These are phyloP conservation scores for Nannoperca australis DNA, from an alignment of 2,797 vertebrate species.

Conservation along the genomic window DNA sequence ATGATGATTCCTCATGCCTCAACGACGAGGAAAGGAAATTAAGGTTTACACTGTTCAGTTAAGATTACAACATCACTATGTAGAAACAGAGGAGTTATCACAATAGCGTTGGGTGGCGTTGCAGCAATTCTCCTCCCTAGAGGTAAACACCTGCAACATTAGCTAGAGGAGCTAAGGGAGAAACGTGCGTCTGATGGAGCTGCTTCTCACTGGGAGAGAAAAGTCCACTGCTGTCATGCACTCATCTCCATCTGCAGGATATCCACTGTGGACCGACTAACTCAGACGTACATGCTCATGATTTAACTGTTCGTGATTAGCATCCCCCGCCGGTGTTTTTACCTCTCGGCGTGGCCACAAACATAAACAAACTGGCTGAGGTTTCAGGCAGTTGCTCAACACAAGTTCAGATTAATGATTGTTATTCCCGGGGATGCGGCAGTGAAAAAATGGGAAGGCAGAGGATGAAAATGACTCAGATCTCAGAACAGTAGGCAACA, in stretches of 20 bases:
- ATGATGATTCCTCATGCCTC: constrained; percentile 22
- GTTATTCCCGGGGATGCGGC: constrained; percentile 42
- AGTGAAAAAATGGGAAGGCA: constrained; percentile 8
- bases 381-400: constrained; percentile 43
- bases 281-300: constrained; percentile 1
- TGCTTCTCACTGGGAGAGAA: constrained; percentile 14
- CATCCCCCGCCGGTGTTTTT: constrained; percentile 10
- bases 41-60: constrained; percentile 16
- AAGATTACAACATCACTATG: constrained; percentile 13
- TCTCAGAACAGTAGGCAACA: constrained; percentile 46
- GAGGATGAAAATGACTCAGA: constrained; percentile 47
- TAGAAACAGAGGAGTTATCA: constrained; percentile 24
- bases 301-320: constrained; percentile 44
- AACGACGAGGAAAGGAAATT: constrained; percentile 26
- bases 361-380: constrained; percentile 47
- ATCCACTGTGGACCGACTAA: constrained; percentile 11
- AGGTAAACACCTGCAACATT: constrained; percentile 32
- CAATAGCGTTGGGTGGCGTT: background rate
- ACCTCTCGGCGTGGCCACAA: constrained; percentile 17
- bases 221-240: constrained; percentile 22
- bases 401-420: constrained; percentile 48
- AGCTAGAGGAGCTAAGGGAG: constrained; percentile 5
- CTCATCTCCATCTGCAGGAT: constrained; percentile 28
- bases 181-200: background rate
- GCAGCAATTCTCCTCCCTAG: constrained; percentile 10